phyloP scores from a whole-genome alignment of 1,140 invertebrate species.

The Archivesica marissinica region DNA sequence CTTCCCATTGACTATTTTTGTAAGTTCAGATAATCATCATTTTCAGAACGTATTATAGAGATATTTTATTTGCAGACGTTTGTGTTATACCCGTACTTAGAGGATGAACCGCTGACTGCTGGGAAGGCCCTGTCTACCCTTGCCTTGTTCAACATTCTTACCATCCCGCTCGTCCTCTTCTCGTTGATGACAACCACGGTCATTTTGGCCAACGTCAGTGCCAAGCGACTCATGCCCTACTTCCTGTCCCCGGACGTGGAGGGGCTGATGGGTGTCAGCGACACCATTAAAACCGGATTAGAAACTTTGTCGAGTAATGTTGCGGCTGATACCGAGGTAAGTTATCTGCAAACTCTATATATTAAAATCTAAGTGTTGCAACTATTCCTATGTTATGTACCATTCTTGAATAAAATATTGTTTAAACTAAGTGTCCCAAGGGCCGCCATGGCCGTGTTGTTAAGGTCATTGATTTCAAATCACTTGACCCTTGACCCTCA shows the following conservation, averaged over 20 bases:
- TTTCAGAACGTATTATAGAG: too few species aligned
- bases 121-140: conserved; percentile 94
- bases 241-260: conserved; percentile 77
- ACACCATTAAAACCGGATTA: conserved; percentile 22
- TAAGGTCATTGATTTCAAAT: too few species aligned
- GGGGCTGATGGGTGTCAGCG: conserved; percentile 82
- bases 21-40: too few species aligned
- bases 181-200: conserved; percentile 98
- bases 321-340: not conserved
- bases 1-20: too few species aligned
- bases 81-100: conserved; percentile 81
- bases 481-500: too few species aligned
- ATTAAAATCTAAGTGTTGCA: too few species aligned
- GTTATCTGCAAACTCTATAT: too few species aligned
- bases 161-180: conserved; percentile 96
- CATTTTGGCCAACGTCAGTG: conserved; percentile 90
- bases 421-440: too few species aligned
- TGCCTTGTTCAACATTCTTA: conserved; percentile 97
- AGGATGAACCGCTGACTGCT: conserved; percentile 86
- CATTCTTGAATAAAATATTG: too few species aligned
- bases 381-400: too few species aligned
- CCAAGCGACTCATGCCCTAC: conserved; percentile 82
- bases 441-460: too few species aligned
- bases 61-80: conserved; percentile 81
- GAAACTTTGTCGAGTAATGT: not conserved